Conservation (phyloP, 2,888 invertebrate genomes). For the Caenorhabditis sp. region DNA sequence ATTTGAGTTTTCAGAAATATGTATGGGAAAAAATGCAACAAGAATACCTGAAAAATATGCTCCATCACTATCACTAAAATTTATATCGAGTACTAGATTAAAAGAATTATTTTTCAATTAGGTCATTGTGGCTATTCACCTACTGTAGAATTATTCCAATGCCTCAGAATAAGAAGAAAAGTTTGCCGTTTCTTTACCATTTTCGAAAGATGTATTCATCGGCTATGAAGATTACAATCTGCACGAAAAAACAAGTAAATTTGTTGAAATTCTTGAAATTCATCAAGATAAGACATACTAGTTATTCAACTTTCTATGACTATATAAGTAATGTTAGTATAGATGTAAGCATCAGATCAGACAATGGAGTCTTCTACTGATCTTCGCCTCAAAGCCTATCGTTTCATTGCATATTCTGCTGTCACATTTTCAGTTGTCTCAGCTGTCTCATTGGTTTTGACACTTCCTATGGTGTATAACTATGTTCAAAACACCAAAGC, state of each 20-base stretch:
- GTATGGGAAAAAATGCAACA: too few species aligned
- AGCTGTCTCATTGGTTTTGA: slow-evolving; percentile 29
- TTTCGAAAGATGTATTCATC: too few species aligned
- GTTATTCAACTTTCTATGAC: neutral
- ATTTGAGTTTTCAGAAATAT: too few species aligned
- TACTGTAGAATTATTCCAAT: too few species aligned
- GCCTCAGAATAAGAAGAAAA: too few species aligned
- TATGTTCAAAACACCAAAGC: slow-evolving; percentile 38
- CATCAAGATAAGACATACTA: neutral
- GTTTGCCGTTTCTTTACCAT: too few species aligned
- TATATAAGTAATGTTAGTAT: neutral
- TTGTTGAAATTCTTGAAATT: neutral
- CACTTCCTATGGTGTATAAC: slow-evolving; percentile 29
- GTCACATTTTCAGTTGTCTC: slow-evolving; percentile 34
- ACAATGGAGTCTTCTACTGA: slow-evolving; percentile 37
- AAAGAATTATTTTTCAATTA: too few species aligned
- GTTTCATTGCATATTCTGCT: slow-evolving; percentile 39
- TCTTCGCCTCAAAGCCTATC: slow-evolving; percentile 34
- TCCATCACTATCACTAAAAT: too few species aligned
- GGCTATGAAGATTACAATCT: neutral
- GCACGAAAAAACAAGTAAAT: neutral
- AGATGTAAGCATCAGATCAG: neutral
- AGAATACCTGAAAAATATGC: too few species aligned
- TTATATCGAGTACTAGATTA: too few species aligned
- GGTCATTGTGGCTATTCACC: too few species aligned